Base-by-base conservation (phyloP, 2,888 invertebrate genomes). In the Melanostoma scalare region DNA sequence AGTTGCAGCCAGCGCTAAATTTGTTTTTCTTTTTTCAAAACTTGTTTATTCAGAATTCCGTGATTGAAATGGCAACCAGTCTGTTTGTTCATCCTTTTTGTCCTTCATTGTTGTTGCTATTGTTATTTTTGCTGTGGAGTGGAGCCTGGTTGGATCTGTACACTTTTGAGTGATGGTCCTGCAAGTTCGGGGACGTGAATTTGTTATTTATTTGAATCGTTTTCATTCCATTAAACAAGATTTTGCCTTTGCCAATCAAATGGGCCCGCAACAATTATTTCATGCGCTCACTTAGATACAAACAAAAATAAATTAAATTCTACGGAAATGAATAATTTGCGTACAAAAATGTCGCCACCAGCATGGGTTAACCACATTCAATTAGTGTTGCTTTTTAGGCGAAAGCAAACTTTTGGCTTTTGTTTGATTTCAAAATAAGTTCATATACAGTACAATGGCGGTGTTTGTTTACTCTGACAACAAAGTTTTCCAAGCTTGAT, bases 181-280 rank as follows among this genome's bases (percentile, higher is more conserved):
- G 5, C 20, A 61, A 68, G 48, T 65, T 58, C 40, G 48, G 33
- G 52, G 38, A 30, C 42, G 36, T 40, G 69, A 46, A 58, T 71
- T 76, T 6, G 48, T 55, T 53, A 60, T 53, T 81, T 42, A 72
- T 71, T 53, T 44, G 55, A 48, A 48, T 53, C 38, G 60, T 35
- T 75, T 52, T 42, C 50, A 38, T 68, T 79, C 56, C 56, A 63
- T 79, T 74, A 10, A 63, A 52, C 67, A 55, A 53, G 44, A 55
- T 76, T 76, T 48, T 20, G 20, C 20, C 20, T 61, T 46, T 31
- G 30, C 31, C 76, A 81, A 72, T 76, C 71, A 72, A 72, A 44
- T 30, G 31, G 30, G 30, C 20, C 42, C 38, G 36, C 46, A 63
- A 58, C 53, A 63, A 69, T 63, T 67, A 44, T 56, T 63, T 50